phyloP scores from a whole-genome alignment of 2,888 invertebrate genomes.

The Drosophila monieri region DNA sequence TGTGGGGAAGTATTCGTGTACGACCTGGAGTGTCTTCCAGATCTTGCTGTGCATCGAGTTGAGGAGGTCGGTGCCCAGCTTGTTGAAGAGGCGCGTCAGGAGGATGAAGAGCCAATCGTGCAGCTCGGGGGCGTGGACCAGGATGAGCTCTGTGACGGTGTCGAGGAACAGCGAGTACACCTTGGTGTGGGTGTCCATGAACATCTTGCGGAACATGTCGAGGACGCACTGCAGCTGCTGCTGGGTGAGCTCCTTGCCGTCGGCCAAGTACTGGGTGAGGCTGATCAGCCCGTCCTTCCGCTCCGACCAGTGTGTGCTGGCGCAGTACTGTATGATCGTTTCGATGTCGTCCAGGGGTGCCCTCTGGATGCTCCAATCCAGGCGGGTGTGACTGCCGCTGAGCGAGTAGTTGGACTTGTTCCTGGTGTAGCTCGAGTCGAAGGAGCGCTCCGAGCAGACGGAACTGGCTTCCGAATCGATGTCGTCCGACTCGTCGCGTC shows the following conservation, averaged over 20 bases:
- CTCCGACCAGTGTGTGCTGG: constrained; percentile 96
- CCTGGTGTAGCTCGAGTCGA: constrained; percentile 90
- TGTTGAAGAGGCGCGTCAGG: constrained; percentile 93
- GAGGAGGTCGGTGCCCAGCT: constrained; percentile 95
- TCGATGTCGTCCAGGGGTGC: constrained; percentile 90
- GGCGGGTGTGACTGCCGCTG: constrained; percentile 91
- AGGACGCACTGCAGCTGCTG: constrained; percentile 91
- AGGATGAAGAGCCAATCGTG: constrained; percentile 97
- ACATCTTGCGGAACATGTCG: constrained; percentile 97
- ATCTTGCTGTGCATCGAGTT: constrained; percentile 96
- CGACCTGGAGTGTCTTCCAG: constrained; percentile 92
- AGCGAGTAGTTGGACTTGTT: constrained; percentile 94
- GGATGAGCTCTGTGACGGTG: constrained; percentile 94
- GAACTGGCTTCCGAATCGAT: constrained; percentile 96
- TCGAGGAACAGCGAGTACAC: constrained; percentile 97
- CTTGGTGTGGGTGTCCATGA: constrained; percentile 97
- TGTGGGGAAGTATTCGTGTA: constrained; percentile 88
- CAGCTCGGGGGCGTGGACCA: constrained; percentile 93
- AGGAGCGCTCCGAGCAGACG: constrained; percentile 95
- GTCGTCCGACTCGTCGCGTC: constrained; percentile 90
- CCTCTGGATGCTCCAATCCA: constrained; percentile 87
- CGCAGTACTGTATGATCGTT: constrained; percentile 94
- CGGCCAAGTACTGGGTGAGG: constrained; percentile 88
- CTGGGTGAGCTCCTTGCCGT: constrained; percentile 86
- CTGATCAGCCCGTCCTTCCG: constrained; percentile 96